phyloP scores from a whole-genome alignment of 2,888 invertebrate genomes.

The Aphodius sticticus region DNA sequence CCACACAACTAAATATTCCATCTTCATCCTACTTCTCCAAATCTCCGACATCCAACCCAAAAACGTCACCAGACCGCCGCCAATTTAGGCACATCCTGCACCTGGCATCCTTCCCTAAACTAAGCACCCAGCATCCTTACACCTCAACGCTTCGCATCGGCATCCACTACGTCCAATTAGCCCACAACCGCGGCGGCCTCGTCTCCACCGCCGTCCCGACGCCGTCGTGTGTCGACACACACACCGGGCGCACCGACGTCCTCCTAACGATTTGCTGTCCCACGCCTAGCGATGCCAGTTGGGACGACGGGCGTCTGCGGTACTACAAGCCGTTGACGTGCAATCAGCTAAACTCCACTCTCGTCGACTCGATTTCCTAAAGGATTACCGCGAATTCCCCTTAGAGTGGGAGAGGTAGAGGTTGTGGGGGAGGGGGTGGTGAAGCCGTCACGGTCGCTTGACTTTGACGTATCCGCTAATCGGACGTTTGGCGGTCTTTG shows the following conservation, averaged over 20 bases:
- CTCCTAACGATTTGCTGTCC: slow-evolving; percentile 23
- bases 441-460: slow-evolving; percentile 9
- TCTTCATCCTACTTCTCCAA: too few relatives aligned
- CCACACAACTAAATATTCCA: too few relatives aligned
- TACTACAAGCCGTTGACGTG: slow-evolving; percentile 12
- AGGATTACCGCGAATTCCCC: slow-evolving; percentile 19
- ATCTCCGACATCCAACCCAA: not conserved
- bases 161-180: slow-evolving; percentile 15
- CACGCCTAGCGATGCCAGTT: not conserved
- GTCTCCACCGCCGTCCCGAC: not conserved
- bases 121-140: not conserved
- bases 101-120: not conserved
- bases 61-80: not conserved
- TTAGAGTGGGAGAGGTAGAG: not conserved
- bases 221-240: slow-evolving; percentile 7
- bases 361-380: slow-evolving; percentile 19
- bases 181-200: slow-evolving; percentile 10
- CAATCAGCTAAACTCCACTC: slow-evolving; percentile 13
- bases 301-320: slow-evolving; percentile 18
- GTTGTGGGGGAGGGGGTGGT: not conserved
- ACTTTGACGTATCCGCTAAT: slow-evolving; percentile 15
- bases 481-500: not conserved
- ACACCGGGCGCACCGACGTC: not conserved
- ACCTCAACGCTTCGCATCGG: not conserved
- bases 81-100: not conserved